Conservation (phyloP, 2,888 invertebrate genomes). For the Ceriagrion tenellum region DNA sequence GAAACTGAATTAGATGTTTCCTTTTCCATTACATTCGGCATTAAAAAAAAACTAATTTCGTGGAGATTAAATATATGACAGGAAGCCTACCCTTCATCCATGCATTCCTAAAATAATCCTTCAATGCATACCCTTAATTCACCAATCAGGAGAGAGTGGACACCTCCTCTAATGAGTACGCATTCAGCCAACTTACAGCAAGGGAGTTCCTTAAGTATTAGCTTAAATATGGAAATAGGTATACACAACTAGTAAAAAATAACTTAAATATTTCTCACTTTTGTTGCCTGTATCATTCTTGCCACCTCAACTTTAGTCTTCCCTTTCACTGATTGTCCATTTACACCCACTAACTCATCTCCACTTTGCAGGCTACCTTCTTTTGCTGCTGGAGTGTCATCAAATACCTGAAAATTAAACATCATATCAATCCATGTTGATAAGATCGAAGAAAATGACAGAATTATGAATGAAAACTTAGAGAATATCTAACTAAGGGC, state of each 20-base stretch:
- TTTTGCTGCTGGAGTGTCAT: slow-evolving; percentile 96
- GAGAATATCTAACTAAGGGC: too few relatives aligned
- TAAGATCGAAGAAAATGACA: background rate
- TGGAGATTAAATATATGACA: too few relatives aligned
- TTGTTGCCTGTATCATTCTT: slow-evolving; percentile 97
- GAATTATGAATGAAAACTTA: too few relatives aligned
- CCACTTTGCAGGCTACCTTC: slow-evolving; percentile 98
- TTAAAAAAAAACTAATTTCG: too few relatives aligned
- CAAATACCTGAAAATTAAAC: slow-evolving; percentile 86
- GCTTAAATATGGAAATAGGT: slow-evolving; percentile 14
- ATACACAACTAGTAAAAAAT: slow-evolving; percentile 2
- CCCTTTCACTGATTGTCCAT: slow-evolving; percentile 95
- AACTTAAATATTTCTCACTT: slow-evolving; percentile 79
- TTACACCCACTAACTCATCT: slow-evolving; percentile 97
- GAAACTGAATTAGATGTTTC: too few relatives aligned
- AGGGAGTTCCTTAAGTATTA: slow-evolving; percentile 42
- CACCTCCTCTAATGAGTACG: too few relatives aligned
- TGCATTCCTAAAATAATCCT: too few relatives aligned
- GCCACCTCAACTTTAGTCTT: slow-evolving; percentile 99
- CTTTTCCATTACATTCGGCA: too few relatives aligned
- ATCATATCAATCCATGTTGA: background rate
- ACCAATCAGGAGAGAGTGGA: too few relatives aligned
- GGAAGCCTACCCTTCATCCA: too few relatives aligned
- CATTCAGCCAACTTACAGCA: background rate
- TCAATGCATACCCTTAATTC: too few relatives aligned